These are phyloP conservation scores for Pseudomyrmex flavicornis DNA, from an alignment of 1,140 invertebrate species.

Conservation along the genomic window DNA sequence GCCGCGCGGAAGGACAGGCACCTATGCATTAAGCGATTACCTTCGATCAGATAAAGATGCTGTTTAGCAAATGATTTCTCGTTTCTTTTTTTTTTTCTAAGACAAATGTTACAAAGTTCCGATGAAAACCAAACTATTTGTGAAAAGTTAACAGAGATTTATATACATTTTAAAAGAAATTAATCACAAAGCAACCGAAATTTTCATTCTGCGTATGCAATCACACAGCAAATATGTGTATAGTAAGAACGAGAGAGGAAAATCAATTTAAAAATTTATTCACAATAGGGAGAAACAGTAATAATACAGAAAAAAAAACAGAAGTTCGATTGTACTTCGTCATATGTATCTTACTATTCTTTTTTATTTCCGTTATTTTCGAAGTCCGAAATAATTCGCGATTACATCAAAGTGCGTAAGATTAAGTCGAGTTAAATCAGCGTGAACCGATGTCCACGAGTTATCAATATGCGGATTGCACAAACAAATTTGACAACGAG, in stretches of 20 bases:
- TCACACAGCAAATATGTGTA: too few species aligned
- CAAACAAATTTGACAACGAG: neutral
- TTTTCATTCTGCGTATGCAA: neutral
- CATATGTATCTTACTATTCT: neutral
- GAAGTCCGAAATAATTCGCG: neutral
- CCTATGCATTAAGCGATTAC: conserved; percentile 72
- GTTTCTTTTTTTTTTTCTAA: neutral
- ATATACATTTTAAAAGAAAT: neutral
- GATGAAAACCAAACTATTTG: conserved; percentile 41
- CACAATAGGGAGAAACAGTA: too few species aligned
- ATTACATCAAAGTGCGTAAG: neutral
- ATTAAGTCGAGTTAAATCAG: conserved; percentile 24
- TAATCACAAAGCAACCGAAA: conserved; percentile 18
- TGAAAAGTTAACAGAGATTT: conserved; percentile 1
- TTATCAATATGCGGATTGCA: neutral
- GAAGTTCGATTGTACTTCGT: neutral
- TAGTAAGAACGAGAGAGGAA: too few species aligned
- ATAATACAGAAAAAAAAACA: too few species aligned
- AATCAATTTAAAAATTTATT: too few species aligned
- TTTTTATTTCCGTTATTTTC: neutral
- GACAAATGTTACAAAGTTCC: neutral
- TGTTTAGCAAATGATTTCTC: conserved; percentile 58
- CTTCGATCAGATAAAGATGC: conserved; percentile 61
- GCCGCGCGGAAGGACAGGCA: conserved; percentile 72
- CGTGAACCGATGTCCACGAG: neutral